These are phyloP conservation scores for Halotydeus destructor DNA, from an alignment of 1,140 invertebrate genomes.

Conservation along the genomic window DNA sequence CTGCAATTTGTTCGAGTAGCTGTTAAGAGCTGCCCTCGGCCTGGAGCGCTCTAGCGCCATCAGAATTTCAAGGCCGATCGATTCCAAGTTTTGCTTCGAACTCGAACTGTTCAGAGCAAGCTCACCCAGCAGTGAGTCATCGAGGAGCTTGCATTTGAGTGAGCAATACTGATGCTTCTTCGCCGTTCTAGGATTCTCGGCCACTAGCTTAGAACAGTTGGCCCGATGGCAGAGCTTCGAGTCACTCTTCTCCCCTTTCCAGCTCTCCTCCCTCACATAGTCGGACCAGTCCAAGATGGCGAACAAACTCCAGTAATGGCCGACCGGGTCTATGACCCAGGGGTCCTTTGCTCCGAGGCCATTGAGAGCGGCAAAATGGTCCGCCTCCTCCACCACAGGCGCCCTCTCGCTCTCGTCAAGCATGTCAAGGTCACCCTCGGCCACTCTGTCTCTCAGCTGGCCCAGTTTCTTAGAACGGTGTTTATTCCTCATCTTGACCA, in stretches of 20 bases:
- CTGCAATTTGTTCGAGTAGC: background rate
- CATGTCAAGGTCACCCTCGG: background rate
- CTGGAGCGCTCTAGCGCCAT: background rate
- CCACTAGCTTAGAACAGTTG: slow-evolving; percentile 26
- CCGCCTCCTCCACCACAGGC: slow-evolving; percentile 25
- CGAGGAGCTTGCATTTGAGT: slow-evolving; percentile 22
- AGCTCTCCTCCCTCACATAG: slow-evolving; percentile 19
- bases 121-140: background rate
- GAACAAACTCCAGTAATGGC: slow-evolving; percentile 33
- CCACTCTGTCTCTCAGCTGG: too few relatives aligned
- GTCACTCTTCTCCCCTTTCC: background rate
- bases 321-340: slow-evolving; percentile 34
- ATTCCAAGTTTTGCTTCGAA: background rate
- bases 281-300: slow-evolving; percentile 38
- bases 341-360: slow-evolving; percentile 28
- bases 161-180: slow-evolving; percentile 32
- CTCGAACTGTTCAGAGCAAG: background rate
- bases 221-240: slow-evolving; percentile 22
- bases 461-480: slow-evolving; percentile 3
- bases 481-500: slow-evolving; percentile 24
- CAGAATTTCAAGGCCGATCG: background rate
- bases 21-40: background rate
- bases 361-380: slow-evolving; percentile 24
- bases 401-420: background rate
- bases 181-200: slow-evolving; percentile 30